phyloP scores from a whole-genome alignment of 2,113 vertebrate genomes.

The Rhea americana region DNA sequence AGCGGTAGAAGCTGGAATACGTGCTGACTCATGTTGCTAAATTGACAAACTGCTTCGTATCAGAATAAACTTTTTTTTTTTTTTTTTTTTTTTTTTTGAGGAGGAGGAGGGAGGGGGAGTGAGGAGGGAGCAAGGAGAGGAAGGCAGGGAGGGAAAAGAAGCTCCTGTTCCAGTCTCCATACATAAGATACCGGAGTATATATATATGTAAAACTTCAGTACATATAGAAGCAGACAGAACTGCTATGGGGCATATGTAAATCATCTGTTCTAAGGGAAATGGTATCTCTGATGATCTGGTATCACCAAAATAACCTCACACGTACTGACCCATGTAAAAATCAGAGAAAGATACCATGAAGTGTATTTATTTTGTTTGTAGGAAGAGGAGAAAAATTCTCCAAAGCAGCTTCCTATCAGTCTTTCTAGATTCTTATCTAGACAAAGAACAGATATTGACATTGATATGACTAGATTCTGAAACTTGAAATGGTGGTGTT shows the following conservation, averaged over 20 bases:
- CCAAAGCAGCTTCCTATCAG: neutral
- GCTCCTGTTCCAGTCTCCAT: neutral
- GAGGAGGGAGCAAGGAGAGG: neutral
- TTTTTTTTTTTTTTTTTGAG: too few relatives aligned
- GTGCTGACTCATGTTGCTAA: accelerated
- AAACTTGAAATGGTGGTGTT: neutral
- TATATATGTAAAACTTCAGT: neutral
- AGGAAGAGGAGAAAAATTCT: neutral
- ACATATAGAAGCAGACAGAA: neutral
- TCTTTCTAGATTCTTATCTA: neutral
- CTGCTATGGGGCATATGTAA: neutral
- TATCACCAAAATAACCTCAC: neutral
- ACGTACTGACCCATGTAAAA: neutral
- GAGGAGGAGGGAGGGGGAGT: neutral
- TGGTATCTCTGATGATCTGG: neutral
- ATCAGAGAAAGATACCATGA: neutral
- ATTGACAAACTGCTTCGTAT: neutral
- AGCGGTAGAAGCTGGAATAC: neutral
- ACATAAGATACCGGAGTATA: neutral
- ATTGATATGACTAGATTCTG: neutral
- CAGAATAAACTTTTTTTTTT: neutral
- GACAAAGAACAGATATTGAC: neutral
- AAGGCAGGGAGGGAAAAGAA: neutral
- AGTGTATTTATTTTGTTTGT: neutral
- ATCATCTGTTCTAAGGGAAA: neutral